Base-by-base conservation (phyloP, 2,113 vertebrate genomes). In the Ctenomys sociabilis region DNA sequence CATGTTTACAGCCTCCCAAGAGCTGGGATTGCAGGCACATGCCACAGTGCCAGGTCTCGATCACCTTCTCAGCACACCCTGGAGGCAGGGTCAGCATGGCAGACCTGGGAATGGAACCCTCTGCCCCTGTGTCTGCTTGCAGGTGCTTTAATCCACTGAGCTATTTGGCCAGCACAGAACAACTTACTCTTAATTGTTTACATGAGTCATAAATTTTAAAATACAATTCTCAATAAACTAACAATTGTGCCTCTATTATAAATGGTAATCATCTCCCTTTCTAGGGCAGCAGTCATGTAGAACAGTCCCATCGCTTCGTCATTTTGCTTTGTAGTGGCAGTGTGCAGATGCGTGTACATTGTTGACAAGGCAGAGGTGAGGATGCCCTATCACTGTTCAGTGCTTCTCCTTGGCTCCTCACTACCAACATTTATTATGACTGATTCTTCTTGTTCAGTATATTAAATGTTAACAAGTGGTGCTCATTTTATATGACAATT, bases 401-500 rank as follows among this genome's bases (percentile, higher is more conserved):
- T 21, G 95, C n/a, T 95, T 88, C 88, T 97, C 88, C 85, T 92
- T 97, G 95, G 57, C 7, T 72, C 11, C 75, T 63, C 88, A 49
- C 83, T 84, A 93, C 43, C 52, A 95, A 91, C 78, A 96, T 93
- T 94, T 89, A 82, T 93, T 82, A 86, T 32, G n/a, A 70, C 89
- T 57, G 49, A 86, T 66, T 93, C 26, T 37, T 22, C 73, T 68
- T 82, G 43, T 94, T 95, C 37, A 88, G 54, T 88, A 73, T 63
- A 91, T 91, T 95, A 93, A 95, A 92, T 93, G 64, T 85, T 89
- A 94, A 96, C 80, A 95, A 95, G 96, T 91, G 52, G 59, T 90
- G 96, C 91, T 90, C 37, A 88, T 95, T 97, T 96, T 95, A 94
- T 59, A 88, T 92, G 89, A 88, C 59, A 94, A 63, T 94, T 85